Conservation (phyloP, 2,888 invertebrate species). For the Yponomeuta malinellus region DNA sequence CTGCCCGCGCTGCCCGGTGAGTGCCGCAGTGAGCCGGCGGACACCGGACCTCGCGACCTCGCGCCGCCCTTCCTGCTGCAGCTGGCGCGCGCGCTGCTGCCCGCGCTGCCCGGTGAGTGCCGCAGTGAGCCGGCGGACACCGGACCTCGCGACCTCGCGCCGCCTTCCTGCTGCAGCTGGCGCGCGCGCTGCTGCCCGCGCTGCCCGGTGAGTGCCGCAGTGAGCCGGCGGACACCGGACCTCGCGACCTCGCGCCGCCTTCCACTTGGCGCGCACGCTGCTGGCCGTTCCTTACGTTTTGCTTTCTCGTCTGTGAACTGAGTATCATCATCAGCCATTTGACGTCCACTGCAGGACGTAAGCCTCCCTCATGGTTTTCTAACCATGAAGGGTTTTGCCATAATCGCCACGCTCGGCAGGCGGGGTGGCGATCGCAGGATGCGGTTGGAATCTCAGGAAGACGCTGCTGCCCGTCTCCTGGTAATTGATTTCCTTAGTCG, state of each 20-base stretch:
- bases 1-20: conserved; percentile 76
- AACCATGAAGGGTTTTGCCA: too few relatives aligned
- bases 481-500: too few relatives aligned
- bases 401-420: too few relatives aligned
- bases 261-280: conserved; percentile 77
- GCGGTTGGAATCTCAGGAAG: too few relatives aligned
- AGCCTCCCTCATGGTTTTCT: too few relatives aligned
- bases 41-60: conserved; percentile 37
- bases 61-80: conserved; percentile 82
- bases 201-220: conserved; percentile 57
- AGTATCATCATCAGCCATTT: too few relatives aligned
- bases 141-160: conserved; percentile 62
- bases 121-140: not conserved
- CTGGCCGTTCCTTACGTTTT: conserved; percentile 49
- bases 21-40: not conserved
- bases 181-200: conserved; percentile 77
- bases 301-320: too few relatives aligned
- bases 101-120: conserved; percentile 72
- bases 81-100: conserved; percentile 76
- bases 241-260: conserved; percentile 76
- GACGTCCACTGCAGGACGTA: too few relatives aligned
- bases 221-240: not conserved
- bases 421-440: too few relatives aligned
- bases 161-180: conserved; percentile 79
- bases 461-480: too few relatives aligned